Evolutionary conservation across 2,797 vertebrate genomes (phyloP).

Genomic region (Halcyon chelicuti): DNA sequence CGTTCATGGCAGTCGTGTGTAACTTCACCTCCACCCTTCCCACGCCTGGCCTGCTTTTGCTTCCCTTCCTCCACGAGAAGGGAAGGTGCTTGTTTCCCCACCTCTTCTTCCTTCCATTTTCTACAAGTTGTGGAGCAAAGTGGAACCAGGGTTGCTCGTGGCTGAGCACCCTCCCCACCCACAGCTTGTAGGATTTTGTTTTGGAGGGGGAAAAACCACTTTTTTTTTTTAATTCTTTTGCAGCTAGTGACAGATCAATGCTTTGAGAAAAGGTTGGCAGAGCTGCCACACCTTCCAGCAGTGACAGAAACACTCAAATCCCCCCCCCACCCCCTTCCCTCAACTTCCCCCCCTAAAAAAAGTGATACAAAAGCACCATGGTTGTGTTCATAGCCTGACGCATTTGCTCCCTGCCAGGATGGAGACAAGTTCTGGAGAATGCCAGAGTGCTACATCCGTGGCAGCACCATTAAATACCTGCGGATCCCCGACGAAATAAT

Average conservation of each 20-base stretch:
- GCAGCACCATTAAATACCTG: conserved; percentile 98
- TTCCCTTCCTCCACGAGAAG: neutral
- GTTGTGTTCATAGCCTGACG: fast-evolving
- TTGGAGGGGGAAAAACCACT: neutral
- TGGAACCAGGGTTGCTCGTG: fast-evolving
- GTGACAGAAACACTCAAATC: fast-evolving
- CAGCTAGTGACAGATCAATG: fast-evolving
- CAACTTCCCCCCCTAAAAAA: neutral
- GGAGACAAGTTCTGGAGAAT: conserved; percentile 99
- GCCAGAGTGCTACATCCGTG: conserved; percentile 97
- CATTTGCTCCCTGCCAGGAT: conserved; percentile 78
- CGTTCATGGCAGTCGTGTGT: neutral
- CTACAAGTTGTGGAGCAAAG: neutral
- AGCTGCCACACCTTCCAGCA: neutral
- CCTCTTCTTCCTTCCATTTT: neutral
- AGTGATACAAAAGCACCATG: fast-evolving
- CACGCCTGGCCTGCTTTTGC: neutral
- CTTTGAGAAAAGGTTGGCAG: fast-evolving
- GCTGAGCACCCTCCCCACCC: neutral
- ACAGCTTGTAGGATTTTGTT: neutral
- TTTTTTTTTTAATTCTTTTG: neutral
- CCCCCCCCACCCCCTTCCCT: neutral
- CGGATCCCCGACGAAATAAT: conserved; percentile 97
- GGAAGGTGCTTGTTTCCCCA: neutral
- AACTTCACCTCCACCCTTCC: neutral